Base-by-base conservation (phyloP, 2,113 vertebrate species). In the Tenrec ecaudatus region DNA sequence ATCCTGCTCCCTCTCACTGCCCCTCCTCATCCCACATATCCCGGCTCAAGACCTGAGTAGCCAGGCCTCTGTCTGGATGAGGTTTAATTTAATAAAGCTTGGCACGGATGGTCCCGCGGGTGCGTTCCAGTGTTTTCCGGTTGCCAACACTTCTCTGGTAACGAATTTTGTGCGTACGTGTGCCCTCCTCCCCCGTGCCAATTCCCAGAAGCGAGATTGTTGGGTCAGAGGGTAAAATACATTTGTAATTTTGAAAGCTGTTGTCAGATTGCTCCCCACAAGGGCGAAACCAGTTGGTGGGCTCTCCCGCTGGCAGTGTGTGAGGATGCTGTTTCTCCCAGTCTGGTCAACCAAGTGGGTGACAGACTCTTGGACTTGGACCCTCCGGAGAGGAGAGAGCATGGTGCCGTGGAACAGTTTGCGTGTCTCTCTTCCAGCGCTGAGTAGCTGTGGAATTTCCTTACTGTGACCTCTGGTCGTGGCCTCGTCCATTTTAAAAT, bases 141-240 rank as follows among this genome's bases (percentile, higher is more conserved):
- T 22, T 53, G 47, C 1, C 8, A n/a, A 60, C 38, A 20, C 69
- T 16, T 86, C 77, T 88, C 75, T 89, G 76, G 69, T 68, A 31
- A 79, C 47, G 7, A 20, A 31, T 71, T 92, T 29, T 75, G 57
- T 85, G 9, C 9, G 14, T 85, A 8, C 9, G 14, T 33, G 66
- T 66, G 58, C 66, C 66, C 25, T 33, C 81, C 84, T 64, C 73
- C 77, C 8, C 33, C 10, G 87, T 2, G 1, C 6, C 4, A 43
- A 14, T 86, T 93, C 86, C 88, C 92, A 86, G 86, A 92, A 89
- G 40, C 89, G 66, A 81, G 81, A 77, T 53, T 62, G 60, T 68
- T 43, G 14, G 62, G 89, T 93, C 92, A 90, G 38, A 94, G 94
- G 80, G 77, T 82, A 89, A 81, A 5, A 81, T 31, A 25, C 83